phyloP scores from a whole-genome alignment of 1,140 invertebrate genomes.

The Coenobita brevimanus region DNA sequence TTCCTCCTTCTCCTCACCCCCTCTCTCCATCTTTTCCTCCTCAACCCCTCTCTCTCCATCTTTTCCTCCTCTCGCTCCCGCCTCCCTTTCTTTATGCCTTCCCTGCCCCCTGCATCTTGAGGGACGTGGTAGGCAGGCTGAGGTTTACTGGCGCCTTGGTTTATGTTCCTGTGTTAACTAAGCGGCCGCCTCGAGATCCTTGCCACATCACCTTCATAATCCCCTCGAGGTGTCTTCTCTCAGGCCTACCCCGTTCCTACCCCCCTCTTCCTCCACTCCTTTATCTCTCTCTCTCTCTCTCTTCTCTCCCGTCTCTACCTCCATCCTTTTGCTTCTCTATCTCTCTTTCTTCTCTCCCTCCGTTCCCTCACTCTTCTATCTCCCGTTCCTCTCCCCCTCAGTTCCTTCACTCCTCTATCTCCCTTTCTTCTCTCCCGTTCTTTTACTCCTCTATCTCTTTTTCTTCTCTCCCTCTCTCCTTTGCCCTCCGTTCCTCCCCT shows the following conservation, averaged over 20 bases:
- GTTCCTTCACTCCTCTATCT: background rate
- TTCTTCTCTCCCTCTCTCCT: too few species aligned
- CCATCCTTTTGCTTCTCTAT: background rate
- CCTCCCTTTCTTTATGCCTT: background rate
- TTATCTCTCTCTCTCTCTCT: background rate
- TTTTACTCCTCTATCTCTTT: too few species aligned
- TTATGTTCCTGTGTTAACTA: constrained; percentile 61
- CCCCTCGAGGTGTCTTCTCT: constrained; percentile 24
- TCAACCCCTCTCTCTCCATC: background rate
- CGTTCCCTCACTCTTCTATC: too few species aligned
- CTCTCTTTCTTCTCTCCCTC: background rate
- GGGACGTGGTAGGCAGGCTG: background rate
- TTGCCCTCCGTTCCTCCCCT: too few species aligned
- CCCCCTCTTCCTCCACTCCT: constrained; percentile 17
- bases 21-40: background rate
- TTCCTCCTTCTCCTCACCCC: background rate
- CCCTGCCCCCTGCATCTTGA: background rate
- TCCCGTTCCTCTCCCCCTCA: background rate
- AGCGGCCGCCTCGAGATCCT: constrained; percentile 37
- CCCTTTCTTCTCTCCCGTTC: too few species aligned
- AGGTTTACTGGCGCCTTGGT: constrained; percentile 7
- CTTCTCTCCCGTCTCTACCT: background rate
- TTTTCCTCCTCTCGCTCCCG: too few species aligned
- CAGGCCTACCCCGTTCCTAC: constrained; percentile 19
- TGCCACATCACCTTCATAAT: constrained; percentile 54